Conservation (phyloP, 2,797 vertebrate genomes). For the Buphagus erythrorhynchus region DNA sequence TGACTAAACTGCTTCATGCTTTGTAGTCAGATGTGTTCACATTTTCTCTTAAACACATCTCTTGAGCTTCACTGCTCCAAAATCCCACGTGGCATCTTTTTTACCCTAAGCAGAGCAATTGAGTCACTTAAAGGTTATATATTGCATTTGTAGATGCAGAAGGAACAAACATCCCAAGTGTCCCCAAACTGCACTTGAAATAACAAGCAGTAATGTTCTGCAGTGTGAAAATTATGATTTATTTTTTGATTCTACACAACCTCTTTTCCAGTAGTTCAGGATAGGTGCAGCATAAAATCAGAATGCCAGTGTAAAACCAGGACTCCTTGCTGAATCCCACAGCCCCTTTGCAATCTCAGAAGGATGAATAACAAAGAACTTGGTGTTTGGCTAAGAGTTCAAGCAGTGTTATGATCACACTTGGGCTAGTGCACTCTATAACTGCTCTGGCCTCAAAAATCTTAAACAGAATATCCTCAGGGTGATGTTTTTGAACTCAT, state of each 20-base stretch:
- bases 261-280: background rate
- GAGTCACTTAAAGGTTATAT: background rate
- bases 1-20: background rate
- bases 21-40: background rate
- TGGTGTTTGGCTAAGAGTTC: background rate
- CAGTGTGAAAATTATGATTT: background rate
- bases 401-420: background rate
- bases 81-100: background rate
- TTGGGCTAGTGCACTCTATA: no score
- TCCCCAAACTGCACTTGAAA: background rate
- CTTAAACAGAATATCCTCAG: background rate
- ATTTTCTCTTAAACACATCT: background rate
- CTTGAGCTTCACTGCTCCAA: background rate
- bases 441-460: background rate
- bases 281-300: background rate
- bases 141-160: background rate
- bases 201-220: accelerated
- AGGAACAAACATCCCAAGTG: background rate
- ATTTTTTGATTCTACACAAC: background rate
- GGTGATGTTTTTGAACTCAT: background rate
- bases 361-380: background rate
- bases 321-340: background rate
- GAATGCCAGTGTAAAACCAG: background rate
- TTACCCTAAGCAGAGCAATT: background rate
- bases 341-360: background rate